Base-by-base conservation (phyloP, 2,888 invertebrate genomes). In the Nomada lathburiana region DNA sequence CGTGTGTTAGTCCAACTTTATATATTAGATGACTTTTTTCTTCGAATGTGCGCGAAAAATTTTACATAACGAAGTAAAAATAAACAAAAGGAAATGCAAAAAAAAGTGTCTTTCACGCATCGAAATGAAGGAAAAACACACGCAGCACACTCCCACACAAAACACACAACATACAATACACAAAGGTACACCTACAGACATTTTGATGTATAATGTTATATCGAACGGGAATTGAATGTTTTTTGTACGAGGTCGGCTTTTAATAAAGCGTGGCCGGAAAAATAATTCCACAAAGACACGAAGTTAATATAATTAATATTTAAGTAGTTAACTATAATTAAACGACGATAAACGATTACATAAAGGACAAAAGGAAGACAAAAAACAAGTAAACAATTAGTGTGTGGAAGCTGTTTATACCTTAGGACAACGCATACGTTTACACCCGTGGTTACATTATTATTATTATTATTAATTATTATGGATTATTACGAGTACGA, bases 371-470 rank as follows among this genome's bases (percentile, higher is more conserved):
- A 79, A 82, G 81, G 78, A 68, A 78, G 76, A 68, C 75, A 77
- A 59, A 69, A 74, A 63, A 50, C 13, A 80, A 67, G 63, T 80
- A 80, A 86, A 85, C 77, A 74, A 87, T 88, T 83, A 86, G 86
- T 85, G 89, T 90, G 90, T 90, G 89, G 85, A 73, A 91, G 87
- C 89, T 92, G 91, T 92, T 91, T 92, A 91, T 91, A 92, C 89
- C 89, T 90, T 92, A 91, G 90, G 87, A 90, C 89, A 89, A 88
- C 87, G 91, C 90, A 90, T 91, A 91, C 90, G 91, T 91, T 91
- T 91, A 90, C 89, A 91, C 85, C 89, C 88, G 89, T 89, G 86
- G 91, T 90, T 91, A 90, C 86, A 88, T 88, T 89, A 90, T 89
- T 89, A 90, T 91, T 80, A 74, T 67, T 65, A 72, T 64, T 71